Evolutionary conservation across 2,797 vertebrate genomes (phyloP).

Genomic region (Cephalopachus bancanus): DNA sequence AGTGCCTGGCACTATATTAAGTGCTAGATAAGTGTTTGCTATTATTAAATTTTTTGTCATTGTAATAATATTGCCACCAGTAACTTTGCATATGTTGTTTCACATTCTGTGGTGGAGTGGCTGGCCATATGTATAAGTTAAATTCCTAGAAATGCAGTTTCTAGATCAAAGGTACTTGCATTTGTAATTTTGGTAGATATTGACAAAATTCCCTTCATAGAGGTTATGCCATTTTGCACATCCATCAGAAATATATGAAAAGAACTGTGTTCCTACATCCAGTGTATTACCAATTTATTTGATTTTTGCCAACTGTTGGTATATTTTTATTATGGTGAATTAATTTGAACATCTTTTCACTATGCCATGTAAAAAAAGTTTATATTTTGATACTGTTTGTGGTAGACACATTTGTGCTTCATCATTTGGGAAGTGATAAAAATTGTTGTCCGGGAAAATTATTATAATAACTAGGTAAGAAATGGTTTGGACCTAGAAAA

Average conservation of each 20-base stretch:
- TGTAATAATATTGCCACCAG: neutral
- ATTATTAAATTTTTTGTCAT: neutral
- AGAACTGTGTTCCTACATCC: neutral
- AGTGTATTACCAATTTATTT: neutral
- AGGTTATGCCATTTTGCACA: no score
- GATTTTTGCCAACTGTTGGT: neutral
- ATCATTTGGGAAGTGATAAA: neutral
- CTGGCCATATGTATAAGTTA: neutral
- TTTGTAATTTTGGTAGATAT: neutral
- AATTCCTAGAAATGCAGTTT: constrained; percentile 28
- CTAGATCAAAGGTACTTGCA: neutral
- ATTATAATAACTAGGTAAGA: neutral
- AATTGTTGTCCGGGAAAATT: neutral
- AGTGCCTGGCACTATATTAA: neutral
- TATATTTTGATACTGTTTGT: constrained; percentile 6
- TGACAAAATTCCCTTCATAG: no score
- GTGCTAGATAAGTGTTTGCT: constrained; percentile 9
- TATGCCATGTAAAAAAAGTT: constrained; percentile 20
- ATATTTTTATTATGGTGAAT: neutral
- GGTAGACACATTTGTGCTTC: neutral
- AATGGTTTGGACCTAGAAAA: constrained; percentile 4
- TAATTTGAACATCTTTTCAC: constrained; percentile 60
- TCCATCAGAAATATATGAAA: neutral
- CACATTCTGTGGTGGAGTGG: neutral
- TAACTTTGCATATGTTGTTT: constrained; percentile 47